These are phyloP conservation scores for Syncerus caffer DNA, from an alignment of 2,797 vertebrate genomes.

Conservation along the genomic window DNA sequence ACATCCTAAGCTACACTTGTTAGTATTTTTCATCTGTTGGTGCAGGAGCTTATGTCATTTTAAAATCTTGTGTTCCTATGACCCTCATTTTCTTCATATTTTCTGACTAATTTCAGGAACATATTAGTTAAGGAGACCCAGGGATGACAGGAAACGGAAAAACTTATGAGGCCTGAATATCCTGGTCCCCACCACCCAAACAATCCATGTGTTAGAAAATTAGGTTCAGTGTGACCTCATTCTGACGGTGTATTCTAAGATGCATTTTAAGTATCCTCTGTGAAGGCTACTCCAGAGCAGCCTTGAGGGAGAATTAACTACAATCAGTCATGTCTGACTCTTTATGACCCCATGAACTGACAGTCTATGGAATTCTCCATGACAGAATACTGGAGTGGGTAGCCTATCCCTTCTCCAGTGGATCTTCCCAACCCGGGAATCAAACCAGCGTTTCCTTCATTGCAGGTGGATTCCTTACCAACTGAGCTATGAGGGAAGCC, in stretches of 20 bases:
- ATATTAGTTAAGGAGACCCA: background rate
- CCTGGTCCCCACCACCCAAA: background rate
- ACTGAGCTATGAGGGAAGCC: background rate
- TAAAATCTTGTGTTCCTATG: background rate
- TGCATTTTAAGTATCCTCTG: background rate
- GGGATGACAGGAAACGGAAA: background rate
- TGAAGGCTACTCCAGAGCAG: background rate
- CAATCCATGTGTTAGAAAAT: background rate
- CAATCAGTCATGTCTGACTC: background rate
- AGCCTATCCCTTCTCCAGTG: background rate
- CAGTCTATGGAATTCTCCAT: background rate
- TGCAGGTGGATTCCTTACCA: background rate
- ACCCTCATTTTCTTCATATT: background rate
- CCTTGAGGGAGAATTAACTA: background rate
- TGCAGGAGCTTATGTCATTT: background rate
- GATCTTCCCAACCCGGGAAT: background rate
- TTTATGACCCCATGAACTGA: background rate
- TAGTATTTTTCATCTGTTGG: background rate
- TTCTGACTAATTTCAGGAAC: background rate
- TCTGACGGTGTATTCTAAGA: background rate
- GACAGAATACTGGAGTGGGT: background rate
- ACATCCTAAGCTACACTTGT: background rate
- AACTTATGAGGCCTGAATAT: background rate
- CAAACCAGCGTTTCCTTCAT: background rate
- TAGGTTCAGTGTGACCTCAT: background rate